Percentiles rank a stretch among this genome's conserved stretches.
Conservation (phyloP, 2,888 invertebrate genomes). For the Argyresthia goedartella region DNA sequence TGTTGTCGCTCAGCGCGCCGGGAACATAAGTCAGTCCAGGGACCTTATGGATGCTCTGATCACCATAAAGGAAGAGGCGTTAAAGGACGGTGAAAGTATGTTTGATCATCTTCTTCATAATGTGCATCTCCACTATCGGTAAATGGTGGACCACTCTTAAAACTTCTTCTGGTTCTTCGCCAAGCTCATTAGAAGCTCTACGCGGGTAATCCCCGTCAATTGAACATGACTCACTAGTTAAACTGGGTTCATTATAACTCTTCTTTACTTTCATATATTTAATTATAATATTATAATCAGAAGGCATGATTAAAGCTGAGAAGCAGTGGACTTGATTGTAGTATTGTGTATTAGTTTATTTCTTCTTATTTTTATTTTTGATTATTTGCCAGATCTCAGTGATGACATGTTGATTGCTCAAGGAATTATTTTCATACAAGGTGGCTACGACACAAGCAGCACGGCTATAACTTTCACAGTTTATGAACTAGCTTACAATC, state of each 20-base stretch:
- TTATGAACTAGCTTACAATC: conserved; percentile 31
- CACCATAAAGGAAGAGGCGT: conserved; percentile 31
- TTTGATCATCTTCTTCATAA: not conserved
- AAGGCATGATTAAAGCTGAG: too few relatives aligned
- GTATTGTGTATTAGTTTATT: not conserved
- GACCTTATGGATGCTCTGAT: conserved; percentile 39
- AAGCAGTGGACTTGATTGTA: too few relatives aligned
- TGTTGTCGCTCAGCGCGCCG: conserved; percentile 27
- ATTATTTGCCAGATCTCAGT: conserved; percentile 27
- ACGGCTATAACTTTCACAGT: conserved; percentile 20
- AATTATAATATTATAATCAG: too few relatives aligned
- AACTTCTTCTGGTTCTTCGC: conserved; percentile 3
- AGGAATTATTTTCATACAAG: conserved; percentile 37
- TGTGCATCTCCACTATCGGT: not conserved
- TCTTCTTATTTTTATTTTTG: too few relatives aligned
- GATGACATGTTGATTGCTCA: conserved; percentile 37
- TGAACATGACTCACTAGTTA: too few relatives aligned
- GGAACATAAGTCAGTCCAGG: conserved; percentile 14
- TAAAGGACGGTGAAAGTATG: conserved; percentile 24
- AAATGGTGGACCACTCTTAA: not conserved
- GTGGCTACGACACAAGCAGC: conserved; percentile 43
- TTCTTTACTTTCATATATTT: too few relatives aligned
- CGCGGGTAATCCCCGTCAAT: too few relatives aligned
- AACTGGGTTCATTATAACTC: too few relatives aligned
- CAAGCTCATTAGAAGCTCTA: too few relatives aligned